Conservation (phyloP, 2,888 invertebrate species). For the Mythimna loreyi region DNA sequence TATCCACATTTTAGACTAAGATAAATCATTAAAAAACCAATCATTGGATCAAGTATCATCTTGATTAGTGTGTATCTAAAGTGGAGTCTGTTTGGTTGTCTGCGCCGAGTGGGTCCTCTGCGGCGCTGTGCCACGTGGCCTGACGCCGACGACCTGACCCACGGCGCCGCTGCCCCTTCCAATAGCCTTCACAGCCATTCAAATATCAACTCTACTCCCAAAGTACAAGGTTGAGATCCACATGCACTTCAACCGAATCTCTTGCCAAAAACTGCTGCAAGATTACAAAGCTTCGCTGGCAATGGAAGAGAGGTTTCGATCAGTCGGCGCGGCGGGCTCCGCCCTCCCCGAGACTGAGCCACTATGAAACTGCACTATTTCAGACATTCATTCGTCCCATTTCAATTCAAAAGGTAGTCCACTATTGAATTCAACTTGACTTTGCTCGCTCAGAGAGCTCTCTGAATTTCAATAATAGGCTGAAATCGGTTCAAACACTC, state of each 20-base stretch:
- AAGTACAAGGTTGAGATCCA: conserved; percentile 21
- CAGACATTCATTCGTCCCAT: conserved; percentile 39
- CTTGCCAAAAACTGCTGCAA: conserved; percentile 67
- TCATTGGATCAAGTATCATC: too few species aligned
- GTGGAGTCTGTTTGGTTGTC: not conserved
- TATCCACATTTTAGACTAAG: not conserved
- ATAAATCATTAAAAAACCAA: not conserved
- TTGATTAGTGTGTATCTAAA: too few species aligned
- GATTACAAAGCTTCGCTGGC: conserved; percentile 64
- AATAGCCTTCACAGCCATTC: conserved; percentile 10
- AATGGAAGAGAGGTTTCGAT: conserved; percentile 61
- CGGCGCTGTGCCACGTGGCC: not conserved
- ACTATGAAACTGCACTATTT: conserved; percentile 40
- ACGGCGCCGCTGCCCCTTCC: conserved; percentile 40
- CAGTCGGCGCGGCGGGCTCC: conserved; percentile 27
- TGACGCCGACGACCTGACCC: conserved; percentile 47
- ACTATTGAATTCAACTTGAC: conserved; percentile 14
- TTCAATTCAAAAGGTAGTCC: conserved; percentile 23
- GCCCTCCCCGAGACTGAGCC: conserved; percentile 13
- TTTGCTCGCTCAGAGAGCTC: not conserved
- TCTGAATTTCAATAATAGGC: not conserved
- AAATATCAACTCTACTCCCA: conserved; percentile 31
- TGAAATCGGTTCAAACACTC: not conserved
- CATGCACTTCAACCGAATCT: conserved; percentile 4
- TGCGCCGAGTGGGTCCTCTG: conserved; percentile 11